Percentiles rank a stretch among this genome's conserved stretches.
Evolutionary conservation across 2,113 vertebrate genomes (phyloP).

Genomic region (Dipodomys ordii): DNA sequence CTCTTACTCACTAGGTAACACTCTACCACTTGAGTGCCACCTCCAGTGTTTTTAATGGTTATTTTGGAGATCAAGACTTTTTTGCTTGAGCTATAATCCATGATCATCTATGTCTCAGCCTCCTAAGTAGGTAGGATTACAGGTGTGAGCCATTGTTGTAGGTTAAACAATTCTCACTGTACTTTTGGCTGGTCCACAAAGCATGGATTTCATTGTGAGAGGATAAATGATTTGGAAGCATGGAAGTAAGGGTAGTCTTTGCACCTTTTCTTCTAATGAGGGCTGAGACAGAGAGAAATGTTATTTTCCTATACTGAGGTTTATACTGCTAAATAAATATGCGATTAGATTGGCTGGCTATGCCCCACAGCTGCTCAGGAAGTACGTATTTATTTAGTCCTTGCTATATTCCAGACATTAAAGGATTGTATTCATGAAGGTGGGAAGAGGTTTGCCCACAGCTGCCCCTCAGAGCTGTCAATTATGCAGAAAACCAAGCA

Average conservation of each 20-base stretch:
- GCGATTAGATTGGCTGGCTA: neutral
- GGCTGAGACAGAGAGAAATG: slow-evolving; percentile 3
- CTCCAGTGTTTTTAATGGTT: too few relatives aligned
- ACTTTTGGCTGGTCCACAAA: slow-evolving; percentile 30
- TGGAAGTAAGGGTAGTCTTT: slow-evolving; percentile 25
- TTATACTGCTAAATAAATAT: neutral
- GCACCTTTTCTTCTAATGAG: slow-evolving; percentile 8
- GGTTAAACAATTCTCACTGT: neutral
- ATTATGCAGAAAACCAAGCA: neutral
- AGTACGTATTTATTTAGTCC: neutral
- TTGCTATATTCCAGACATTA: neutral
- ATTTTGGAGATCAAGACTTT: too few relatives aligned
- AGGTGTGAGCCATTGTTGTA: too few relatives aligned
- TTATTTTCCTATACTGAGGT: neutral
- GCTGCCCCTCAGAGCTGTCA: neutral
- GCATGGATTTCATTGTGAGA: neutral
- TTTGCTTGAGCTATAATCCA: too few relatives aligned
- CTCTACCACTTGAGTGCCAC: too few relatives aligned
- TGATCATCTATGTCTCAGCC: too few relatives aligned
- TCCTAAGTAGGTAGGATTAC: too few relatives aligned
- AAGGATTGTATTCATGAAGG: neutral
- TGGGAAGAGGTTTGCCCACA: slow-evolving; percentile 13
- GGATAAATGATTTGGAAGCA: slow-evolving; percentile 11
- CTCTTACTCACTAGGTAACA: too few relatives aligned
- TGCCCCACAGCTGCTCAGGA: neutral